phyloP scores from a whole-genome alignment of 2,888 invertebrate species.

The Strigamia crassipes region DNA sequence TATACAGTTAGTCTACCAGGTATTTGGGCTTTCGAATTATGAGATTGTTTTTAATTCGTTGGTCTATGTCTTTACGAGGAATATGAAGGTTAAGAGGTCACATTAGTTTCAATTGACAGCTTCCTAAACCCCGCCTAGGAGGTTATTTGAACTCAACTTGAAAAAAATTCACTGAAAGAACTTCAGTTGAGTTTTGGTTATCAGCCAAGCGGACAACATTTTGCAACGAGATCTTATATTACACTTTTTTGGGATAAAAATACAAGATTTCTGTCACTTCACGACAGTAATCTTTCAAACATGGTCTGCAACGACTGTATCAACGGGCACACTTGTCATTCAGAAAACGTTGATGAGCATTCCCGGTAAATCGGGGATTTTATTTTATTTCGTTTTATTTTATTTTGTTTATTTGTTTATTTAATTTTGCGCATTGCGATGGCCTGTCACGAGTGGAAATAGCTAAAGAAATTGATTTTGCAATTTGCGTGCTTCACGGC shows the following conservation, averaged over 20 bases:
- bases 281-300: neutral
- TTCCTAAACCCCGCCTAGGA: neutral
- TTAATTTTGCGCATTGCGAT: neutral
- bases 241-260: conserved; percentile 14
- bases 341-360: neutral
- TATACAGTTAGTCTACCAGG: neutral
- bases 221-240: conserved; percentile 15
- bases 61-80: neutral
- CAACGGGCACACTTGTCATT: neutral
- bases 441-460: neutral
- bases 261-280: neutral
- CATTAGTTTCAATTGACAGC: neutral
- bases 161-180: neutral
- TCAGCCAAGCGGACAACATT: neutral
- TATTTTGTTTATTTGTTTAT: neutral
- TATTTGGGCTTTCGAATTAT: neutral
- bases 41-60: neutral
- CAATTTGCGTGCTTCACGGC: neutral
- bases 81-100: conserved; percentile 4
- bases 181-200: neutral
- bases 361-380: neutral
- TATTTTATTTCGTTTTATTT: neutral
- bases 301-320: neutral
- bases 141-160: neutral
- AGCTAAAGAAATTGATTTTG: neutral